Conservation (phyloP, 2,113 vertebrate species). For the Prinia subflava region DNA sequence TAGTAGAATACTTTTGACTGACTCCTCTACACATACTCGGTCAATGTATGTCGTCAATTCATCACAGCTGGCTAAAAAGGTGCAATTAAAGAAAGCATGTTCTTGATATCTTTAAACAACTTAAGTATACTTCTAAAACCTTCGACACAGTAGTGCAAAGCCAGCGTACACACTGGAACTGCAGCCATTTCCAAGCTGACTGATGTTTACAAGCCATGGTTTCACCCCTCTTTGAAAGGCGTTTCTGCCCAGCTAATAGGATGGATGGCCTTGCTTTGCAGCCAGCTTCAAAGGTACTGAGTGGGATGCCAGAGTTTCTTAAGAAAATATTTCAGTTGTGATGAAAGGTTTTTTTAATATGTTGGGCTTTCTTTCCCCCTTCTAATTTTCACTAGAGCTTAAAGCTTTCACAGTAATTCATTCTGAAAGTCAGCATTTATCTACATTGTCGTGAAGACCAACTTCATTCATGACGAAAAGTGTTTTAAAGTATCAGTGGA, state of each 20-base stretch:
- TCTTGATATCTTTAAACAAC: not conserved
- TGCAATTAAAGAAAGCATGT: not conserved
- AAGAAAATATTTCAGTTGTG: constrained; percentile 23
- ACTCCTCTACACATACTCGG: not conserved
- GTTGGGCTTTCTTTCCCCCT: not conserved
- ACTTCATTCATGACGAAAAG: not conserved
- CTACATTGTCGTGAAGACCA: not conserved
- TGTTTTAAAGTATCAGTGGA: not conserved
- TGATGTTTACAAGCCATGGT: not conserved
- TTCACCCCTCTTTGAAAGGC: constrained; percentile 11
- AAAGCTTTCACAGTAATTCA: constrained; percentile 30
- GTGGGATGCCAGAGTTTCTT: not conserved
- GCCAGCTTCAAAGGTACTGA: not conserved
- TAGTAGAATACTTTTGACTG: not conserved
- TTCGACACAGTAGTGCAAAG: not conserved
- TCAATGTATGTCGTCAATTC: not conserved
- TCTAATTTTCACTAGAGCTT: constrained; percentile 43
- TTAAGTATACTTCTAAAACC: not conserved
- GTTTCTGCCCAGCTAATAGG: not conserved
- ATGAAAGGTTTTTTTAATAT: constrained; percentile 49
- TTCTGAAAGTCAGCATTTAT: constrained; percentile 47
- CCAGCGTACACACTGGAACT: not conserved
- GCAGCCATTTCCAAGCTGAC: not conserved
- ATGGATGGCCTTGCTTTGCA: not conserved
- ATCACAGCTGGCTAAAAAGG: not conserved